These are phyloP conservation scores for Pterocles gutturalis DNA, from an alignment of 2,113 vertebrate genomes.

Conservation along the genomic window DNA sequence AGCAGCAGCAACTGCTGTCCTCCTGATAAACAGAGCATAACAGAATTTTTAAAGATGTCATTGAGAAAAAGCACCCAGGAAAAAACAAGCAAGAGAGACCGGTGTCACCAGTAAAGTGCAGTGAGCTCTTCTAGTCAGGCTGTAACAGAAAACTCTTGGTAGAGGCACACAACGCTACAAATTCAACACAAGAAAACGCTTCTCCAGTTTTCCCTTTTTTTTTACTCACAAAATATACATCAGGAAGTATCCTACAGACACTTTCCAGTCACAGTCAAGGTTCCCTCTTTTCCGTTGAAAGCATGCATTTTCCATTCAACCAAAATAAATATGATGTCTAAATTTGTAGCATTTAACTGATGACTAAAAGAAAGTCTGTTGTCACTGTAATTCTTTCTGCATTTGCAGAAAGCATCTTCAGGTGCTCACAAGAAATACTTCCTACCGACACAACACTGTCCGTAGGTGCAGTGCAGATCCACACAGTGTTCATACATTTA, in stretches of 20 bases:
- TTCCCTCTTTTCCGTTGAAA: not conserved
- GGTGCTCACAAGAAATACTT: not conserved
- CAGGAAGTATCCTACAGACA: not conserved
- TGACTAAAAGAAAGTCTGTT: not conserved
- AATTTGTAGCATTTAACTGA: not conserved
- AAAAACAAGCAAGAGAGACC: not conserved
- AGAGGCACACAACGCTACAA: not conserved
- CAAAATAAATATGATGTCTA: not conserved
- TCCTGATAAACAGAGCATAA: not conserved
- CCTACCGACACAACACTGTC: not conserved
- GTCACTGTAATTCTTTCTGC: not conserved
- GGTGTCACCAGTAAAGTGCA: not conserved
- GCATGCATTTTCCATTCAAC: not conserved
- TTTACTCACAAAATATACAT: not conserved
- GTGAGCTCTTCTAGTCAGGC: not conserved
- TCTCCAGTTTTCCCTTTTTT: not conserved
- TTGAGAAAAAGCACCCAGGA: not conserved
- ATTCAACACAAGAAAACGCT: not conserved
- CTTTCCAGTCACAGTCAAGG: not conserved
- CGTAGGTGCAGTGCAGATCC: rapidly evolving
- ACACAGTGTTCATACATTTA: too few species aligned
- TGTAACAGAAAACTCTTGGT: not conserved
- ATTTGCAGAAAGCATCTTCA: not conserved
- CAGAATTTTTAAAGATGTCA: not conserved
- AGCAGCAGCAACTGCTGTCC: not conserved